Evolutionary conservation across 2,113 vertebrate genomes (phyloP), one percentile per base, ranked within the genome.

Genomic region (Propithecus coquereli): DNA sequence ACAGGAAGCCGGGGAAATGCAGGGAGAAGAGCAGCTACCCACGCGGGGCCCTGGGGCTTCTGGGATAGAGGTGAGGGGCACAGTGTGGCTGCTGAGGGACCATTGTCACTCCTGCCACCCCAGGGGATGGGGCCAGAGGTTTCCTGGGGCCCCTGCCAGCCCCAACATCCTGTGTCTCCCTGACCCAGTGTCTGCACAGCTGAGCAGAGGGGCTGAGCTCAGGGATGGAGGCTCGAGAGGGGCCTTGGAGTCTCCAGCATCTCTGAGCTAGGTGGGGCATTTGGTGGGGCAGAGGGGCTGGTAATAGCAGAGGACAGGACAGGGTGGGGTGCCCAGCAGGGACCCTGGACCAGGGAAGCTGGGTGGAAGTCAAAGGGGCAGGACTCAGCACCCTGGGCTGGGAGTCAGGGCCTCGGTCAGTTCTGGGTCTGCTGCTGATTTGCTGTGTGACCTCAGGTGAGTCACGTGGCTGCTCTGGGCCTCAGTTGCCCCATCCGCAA

Each of bases 1-100:
- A 5, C 40, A 43, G 40, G 40, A 43, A 43, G 40, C 40, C 40
- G 40, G 40, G 40, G 40, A 43, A 43, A 3, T 43, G 16, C 43
- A n/a, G n/a, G 8, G 61, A 71, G 50, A 32, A 59, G 91, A 79
- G 17, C 17, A 37, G 61, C 12, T 0, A 30, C 61, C n/a, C 66
- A 43, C 40, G 40, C 40, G 40, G 40, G 40, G 40, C 40, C 40
- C 40, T 43, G 40, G 40, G 40, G 40, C 4, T 70, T 34, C 70
- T 30, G 22, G 30, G 77, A 3, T 13, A 12, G 34, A 34, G 12
- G 79, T 12, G 11, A 84, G 43, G 14, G 22, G 8, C 59, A 22
- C 57, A 37, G 22, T 2, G 0, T 50, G 16, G 65, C 40, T 2
- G 0, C 4, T 66, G 73, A 80, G 37, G 34, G 73, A 30, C 65